Conservation (phyloP, 2,113 vertebrate genomes). For the Noctilio leporinus region DNA sequence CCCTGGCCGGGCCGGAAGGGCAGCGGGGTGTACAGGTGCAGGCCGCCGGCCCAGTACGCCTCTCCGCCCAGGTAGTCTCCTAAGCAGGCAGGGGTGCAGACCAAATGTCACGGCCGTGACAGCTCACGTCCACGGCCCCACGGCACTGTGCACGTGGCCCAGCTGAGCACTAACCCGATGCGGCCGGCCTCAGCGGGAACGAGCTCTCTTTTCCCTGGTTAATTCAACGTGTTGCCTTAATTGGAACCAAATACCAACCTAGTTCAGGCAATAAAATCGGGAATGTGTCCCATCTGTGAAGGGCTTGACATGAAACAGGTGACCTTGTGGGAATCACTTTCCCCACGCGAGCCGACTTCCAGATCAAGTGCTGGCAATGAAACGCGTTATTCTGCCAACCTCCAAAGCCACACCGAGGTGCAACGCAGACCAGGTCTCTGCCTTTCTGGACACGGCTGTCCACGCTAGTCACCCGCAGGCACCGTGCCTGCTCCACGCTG, state of each 20-base stretch:
- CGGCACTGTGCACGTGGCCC: rapidly evolving
- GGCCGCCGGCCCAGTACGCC: slow-evolving; percentile 92
- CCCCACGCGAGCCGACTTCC: rapidly evolving
- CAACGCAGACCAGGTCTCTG: rapidly evolving
- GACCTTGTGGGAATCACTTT: background rate
- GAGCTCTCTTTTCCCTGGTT: background rate
- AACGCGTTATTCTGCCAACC: background rate
- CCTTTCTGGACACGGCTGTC: background rate
- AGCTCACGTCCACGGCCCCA: too few relatives aligned
- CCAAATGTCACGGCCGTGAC: too few relatives aligned
- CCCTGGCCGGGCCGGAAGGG: slow-evolving; percentile 91
- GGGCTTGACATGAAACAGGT: background rate
- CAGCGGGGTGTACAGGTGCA: slow-evolving; percentile 94
- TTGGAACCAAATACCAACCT: too few relatives aligned
- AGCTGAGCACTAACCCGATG: rapidly evolving
- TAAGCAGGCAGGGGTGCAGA: slow-evolving; percentile 26
- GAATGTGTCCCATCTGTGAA: rapidly evolving
- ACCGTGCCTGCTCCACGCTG: rapidly evolving
- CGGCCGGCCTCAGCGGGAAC: background rate
- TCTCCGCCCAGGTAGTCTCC: slow-evolving; percentile 96
- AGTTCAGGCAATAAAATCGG: background rate
- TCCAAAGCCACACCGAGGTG: rapidly evolving
- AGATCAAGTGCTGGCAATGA: background rate
- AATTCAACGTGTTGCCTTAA: background rate
- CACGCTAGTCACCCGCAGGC: rapidly evolving